Conservation (phyloP, 2,888 invertebrate species). For the Helobdella robusta region DNA sequence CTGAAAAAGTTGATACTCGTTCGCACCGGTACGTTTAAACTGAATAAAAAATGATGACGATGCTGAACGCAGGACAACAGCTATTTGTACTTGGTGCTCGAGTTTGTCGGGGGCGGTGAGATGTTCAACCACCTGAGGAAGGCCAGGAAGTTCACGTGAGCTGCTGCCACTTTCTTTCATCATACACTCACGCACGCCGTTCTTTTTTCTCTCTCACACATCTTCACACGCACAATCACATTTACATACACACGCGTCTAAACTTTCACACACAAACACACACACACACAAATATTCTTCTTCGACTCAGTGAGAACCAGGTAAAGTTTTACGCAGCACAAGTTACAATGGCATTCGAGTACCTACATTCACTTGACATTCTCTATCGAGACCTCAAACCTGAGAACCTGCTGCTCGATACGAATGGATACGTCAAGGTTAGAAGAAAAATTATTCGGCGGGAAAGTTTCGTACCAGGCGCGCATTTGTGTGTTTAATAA, state of each 20-base stretch:
- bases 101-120: conserved; percentile 97
- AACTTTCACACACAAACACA: not conserved
- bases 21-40: not conserved
- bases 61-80: conserved; percentile 70
- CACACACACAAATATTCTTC: not conserved
- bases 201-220: not conserved
- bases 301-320: conserved; percentile 74
- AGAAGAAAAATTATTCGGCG: too few relatives aligned
- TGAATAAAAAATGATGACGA: not conserved
- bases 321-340: conserved; percentile 98
- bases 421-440: conserved; percentile 57
- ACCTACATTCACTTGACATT: conserved; percentile 95
- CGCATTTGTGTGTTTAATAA: too few relatives aligned
- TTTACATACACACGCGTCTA: not conserved
- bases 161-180: not conserved
- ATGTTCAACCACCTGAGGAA: conserved; percentile 98
- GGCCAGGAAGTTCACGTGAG: conserved; percentile 75
- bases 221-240: not conserved
- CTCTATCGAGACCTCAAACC: conserved; percentile 98
- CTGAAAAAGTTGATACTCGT: too few relatives aligned
- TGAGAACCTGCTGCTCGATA: conserved; percentile 92
- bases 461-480: too few relatives aligned
- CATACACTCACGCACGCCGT: not conserved
- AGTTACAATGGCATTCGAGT: conserved; percentile 98
- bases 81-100: conserved; percentile 98